phyloP scores from a whole-genome alignment of 2,113 vertebrate genomes.

The Dicrurus megarhynchus region DNA sequence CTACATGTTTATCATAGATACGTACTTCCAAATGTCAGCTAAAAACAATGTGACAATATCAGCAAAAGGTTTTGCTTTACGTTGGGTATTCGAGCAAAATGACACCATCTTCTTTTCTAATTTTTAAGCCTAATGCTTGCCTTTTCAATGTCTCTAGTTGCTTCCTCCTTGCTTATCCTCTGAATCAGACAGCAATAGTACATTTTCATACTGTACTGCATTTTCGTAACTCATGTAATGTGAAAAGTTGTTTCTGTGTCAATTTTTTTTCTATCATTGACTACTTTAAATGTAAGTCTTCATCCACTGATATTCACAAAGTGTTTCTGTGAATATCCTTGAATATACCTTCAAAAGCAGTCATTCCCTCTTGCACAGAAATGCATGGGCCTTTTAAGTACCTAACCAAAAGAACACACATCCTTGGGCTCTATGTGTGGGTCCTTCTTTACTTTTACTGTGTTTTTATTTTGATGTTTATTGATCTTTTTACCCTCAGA shows the following conservation, averaged over 20 bases:
- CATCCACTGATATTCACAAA: background rate
- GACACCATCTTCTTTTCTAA: background rate
- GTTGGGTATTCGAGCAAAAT: background rate
- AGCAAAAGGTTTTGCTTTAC: constrained; percentile 25
- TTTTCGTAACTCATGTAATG: background rate
- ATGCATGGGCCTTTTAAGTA: constrained; percentile 23
- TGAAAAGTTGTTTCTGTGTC: background rate
- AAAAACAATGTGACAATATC: constrained; percentile 57
- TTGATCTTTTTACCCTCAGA: background rate
- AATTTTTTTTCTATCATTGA: background rate
- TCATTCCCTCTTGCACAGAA: background rate
- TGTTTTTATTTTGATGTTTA: constrained; percentile 26
- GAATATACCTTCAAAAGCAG: constrained; percentile 46
- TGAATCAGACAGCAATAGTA: background rate
- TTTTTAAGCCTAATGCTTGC: background rate
- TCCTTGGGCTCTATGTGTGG: background rate
- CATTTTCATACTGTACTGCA: background rate
- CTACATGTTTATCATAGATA: constrained; percentile 47
- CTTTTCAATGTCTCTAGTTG: background rate
- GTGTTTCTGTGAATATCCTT: background rate
- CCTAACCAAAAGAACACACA: background rate
- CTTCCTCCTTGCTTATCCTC: background rate
- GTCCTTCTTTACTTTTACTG: background rate
- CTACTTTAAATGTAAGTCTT: background rate
- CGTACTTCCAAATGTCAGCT: constrained; percentile 54